Evolutionary conservation across 2,888 invertebrate species (phyloP), one percentile per base, ranked within the genome.

Genomic region (Sarcophaga rosellei): DNA sequence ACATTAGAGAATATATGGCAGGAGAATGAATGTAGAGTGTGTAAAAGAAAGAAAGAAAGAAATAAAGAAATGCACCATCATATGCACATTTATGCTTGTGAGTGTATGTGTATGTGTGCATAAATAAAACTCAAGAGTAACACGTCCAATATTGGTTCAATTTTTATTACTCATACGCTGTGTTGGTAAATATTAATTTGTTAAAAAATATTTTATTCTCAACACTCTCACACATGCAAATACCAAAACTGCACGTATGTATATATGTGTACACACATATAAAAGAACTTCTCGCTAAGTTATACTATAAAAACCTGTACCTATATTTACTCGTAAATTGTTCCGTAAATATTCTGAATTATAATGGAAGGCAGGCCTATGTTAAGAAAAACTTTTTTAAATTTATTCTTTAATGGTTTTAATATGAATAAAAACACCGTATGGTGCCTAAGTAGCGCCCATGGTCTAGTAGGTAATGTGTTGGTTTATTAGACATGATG

Each of bases 91-190:
- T n/a, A 15, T 20, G 25, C 53, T 17, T 57, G 11, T 69, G 57
- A 35, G 23, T 44, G 21, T 63, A 17, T 74, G 21, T 72, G 59
- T 59, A 44, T 44, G 23, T 66, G 61, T 76, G 44, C 62, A 63
- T 75, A 75, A 75, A 83, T 83, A 77, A 85, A 84, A 82, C 44
- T 73, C 76, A 25, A 77, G 57, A 70, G 68, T 79, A 81, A 75
- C 85, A 86, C 88, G 88, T 88, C 70, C 84, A 80, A 86, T 82
- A 88, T 88, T 88, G 87, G 88, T 82, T 87, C 84, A 85, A 88
- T 85, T 84, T 86, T 88, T 87, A 86, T 86, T 84, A 81, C 88
- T 74, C 83, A 87, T 80, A 85, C 87, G 83, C 70, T 81, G 35
- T 74, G 84, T 78, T 84, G 84, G 78, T 81, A 86, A 88, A 88